Evolutionary conservation across 1,140 invertebrate genomes (phyloP), one percentile per base, ranked within the genome.

Genomic region (Sipha flava): DNA sequence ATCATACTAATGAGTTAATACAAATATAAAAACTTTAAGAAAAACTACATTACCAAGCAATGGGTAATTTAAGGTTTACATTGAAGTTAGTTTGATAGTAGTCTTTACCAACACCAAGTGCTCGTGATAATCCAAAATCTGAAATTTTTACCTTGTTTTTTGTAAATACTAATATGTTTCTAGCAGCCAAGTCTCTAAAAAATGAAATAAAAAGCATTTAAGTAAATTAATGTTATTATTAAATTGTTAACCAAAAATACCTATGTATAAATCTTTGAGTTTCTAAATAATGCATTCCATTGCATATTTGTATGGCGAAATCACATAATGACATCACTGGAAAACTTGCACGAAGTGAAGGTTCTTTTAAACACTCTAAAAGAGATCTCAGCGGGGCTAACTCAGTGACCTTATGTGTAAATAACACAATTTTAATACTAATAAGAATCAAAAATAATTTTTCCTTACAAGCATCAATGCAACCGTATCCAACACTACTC

Each of bases 61-160:
- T 98, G 5, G 97, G 97, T 80, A 99, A 87, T 87, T 98, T 98
- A 26, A 99, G 88, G 88, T 97, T 98, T 9, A 98, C 95, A 86
- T 96, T 98, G 85, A 98, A 98, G 87, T 99, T 98, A 2, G 95
- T 98, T 86, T 98, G 95, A 85, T 99, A 99, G 85, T 99, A 99
- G 86, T 99, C 97, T 86, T 98, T 98, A 9, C 96, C 97, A 68
- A 97, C 94, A 10, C 97, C 96, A n/a, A 99, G 85, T 1, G 96
- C 95, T 75, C 97, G 88, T 0, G 96, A 98, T 37, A 99, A 85
- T 4, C 97, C 97, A 86, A 99, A 98, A 86, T 99, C 97, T 10
- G 96, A 98, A 47, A 99, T 98, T 88, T 99, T 99, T 0, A 99
- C 95, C 87, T 94, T 95, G 84, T 95, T 94, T 85, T 97, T 97